Evolutionary conservation across 2,113 vertebrate genomes (phyloP).

Genomic region (Gallinago paraguaiae): DNA sequence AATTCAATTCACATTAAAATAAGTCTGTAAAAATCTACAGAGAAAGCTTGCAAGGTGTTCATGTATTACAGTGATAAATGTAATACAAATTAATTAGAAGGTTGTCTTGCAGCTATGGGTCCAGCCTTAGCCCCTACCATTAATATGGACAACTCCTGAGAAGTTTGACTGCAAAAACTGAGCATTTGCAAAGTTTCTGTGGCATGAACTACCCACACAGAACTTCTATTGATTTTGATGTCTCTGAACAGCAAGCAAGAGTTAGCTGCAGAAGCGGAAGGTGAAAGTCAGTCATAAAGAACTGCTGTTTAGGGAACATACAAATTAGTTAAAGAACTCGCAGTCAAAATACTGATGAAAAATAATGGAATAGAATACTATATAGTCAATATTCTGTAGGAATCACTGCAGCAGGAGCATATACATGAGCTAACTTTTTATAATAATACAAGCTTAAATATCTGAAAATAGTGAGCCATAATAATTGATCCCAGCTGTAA

Average conservation of each 20-base stretch:
- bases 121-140: not conserved
- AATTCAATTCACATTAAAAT: not conserved
- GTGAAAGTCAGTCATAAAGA: not conserved
- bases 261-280: not conserved
- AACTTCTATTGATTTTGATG: not conserved
- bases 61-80: not conserved
- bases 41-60: not conserved
- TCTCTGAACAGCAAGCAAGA: not conserved
- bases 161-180: not conserved
- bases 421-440: not conserved
- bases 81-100: not conserved
- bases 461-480: slow-evolving; percentile 30
- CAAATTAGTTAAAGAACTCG: not conserved
- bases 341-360: not conserved
- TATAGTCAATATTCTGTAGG: not conserved
- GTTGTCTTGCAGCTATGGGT: not conserved
- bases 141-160: not conserved
- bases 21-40: not conserved
- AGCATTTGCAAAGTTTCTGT: not conserved
- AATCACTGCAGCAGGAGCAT: not conserved
- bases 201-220: not conserved
- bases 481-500: slow-evolving; percentile 17
- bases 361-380: not conserved
- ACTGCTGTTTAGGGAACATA: not conserved
- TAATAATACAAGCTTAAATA: not conserved